These are phyloP conservation scores for Borostomias antarcticus DNA, from an alignment of 2,797 vertebrate species.

Conservation along the genomic window DNA sequence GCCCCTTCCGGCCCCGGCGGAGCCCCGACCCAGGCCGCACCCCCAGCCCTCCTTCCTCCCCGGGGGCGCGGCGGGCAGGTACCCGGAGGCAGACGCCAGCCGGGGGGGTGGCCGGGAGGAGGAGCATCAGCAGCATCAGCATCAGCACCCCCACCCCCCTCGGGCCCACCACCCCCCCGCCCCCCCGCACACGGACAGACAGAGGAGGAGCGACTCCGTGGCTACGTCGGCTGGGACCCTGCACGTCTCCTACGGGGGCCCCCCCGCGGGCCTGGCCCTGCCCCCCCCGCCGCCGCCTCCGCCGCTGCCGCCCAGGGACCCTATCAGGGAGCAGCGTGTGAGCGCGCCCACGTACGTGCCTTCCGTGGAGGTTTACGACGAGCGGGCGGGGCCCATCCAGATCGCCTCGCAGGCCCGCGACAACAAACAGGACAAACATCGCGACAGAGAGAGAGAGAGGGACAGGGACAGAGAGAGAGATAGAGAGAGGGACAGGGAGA, in stretches of 20 bases:
- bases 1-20: constrained; percentile 59
- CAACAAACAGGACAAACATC: constrained; percentile 54
- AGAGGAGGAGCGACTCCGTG: constrained; percentile 78
- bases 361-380: constrained; percentile 94
- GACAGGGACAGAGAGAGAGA: constrained; percentile 47
- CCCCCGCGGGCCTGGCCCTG: constrained; percentile 65
- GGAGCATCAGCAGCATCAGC: constrained; percentile 37
- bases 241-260: constrained; percentile 80
- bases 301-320: constrained; percentile 76
- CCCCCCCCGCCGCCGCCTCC: constrained; percentile 61
- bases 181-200: constrained; percentile 65
- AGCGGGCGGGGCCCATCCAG: constrained; percentile 90
- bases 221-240: constrained; percentile 72
- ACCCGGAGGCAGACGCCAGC: constrained; percentile 57
- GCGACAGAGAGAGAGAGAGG: constrained; percentile 40
- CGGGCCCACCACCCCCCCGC: constrained; percentile 61
- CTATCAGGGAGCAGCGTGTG: constrained; percentile 89
- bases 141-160: constrained; percentile 60
- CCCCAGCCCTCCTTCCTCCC: constrained; percentile 48
- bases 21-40: constrained; percentile 67
- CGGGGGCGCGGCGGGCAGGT: constrained; percentile 33
- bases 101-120: constrained; percentile 73
- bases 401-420: constrained; percentile 93
- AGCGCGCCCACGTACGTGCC: constrained; percentile 96
- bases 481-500: constrained; percentile 64